A percentile compares a stretch with the other conserved stretches of the same genome.
Evolutionary conservation across 2,797 vertebrate genomes (phyloP).

Genomic region (Artibeus jamaicensis): DNA sequence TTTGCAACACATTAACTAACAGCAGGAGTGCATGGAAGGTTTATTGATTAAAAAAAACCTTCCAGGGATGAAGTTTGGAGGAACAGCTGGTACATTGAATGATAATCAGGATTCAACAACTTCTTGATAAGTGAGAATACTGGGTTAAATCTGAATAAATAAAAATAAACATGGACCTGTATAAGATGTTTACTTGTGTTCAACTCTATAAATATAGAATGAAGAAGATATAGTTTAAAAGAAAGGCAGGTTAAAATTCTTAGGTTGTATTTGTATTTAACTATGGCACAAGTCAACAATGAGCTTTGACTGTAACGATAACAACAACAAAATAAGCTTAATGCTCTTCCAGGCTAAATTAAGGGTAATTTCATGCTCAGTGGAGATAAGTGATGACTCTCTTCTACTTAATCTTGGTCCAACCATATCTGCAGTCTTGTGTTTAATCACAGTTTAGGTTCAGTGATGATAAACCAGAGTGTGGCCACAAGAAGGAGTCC

Average conservation of each 20-base stretch:
- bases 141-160: not conserved
- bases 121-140: not conserved
- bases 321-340: not conserved
- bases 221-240: not conserved
- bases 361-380: not conserved
- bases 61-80: not conserved
- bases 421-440: not conserved
- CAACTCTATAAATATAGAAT: not conserved
- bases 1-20: not conserved
- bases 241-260: not conserved
- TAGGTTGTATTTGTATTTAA: not conserved
- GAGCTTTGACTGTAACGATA: not conserved
- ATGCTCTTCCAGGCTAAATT: not conserved
- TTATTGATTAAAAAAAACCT: conserved; percentile 34
- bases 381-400: not conserved
- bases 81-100: not conserved
- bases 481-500: not conserved
- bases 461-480: not conserved
- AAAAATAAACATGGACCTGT: not conserved
- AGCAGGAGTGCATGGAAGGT: not conserved
- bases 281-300: not conserved
- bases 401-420: not conserved
- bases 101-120: not conserved
- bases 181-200: not conserved
- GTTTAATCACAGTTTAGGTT: not conserved